Percentiles rank a stretch among this genome's conserved stretches.
Evolutionary conservation across 30 jellyfish, hydroid and myxozoan genomes (phyloP).

Genomic region (Rhopilema esculentum): DNA sequence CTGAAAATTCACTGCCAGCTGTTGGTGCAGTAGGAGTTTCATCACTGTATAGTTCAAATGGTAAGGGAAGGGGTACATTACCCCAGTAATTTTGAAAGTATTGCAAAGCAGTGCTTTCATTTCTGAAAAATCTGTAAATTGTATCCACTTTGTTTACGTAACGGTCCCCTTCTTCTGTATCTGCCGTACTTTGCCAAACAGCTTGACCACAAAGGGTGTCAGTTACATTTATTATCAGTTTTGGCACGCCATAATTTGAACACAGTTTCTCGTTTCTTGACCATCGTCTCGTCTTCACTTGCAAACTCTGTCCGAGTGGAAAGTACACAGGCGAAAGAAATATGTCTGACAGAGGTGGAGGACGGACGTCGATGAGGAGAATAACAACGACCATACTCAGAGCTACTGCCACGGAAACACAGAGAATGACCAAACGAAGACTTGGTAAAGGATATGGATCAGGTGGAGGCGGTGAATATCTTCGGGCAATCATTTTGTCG

Average conservation of each 20-base stretch:
- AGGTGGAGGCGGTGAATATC: slow-evolving; percentile 99
- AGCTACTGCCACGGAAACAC: slow-evolving; percentile 99
- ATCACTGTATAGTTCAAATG: slow-evolving; percentile 78
- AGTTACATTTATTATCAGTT: slow-evolving; percentile 73
- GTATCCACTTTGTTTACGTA: slow-evolving; percentile 96
- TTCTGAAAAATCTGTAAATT: slow-evolving; percentile 88
- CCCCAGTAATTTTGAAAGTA: slow-evolving; percentile 85
- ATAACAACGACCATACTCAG: slow-evolving; percentile 97
- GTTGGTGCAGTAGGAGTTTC: slow-evolving; percentile 91
- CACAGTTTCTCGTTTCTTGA: slow-evolving; percentile 92
- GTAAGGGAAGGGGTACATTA: slow-evolving; percentile 82
- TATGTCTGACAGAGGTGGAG: slow-evolving; percentile 98
- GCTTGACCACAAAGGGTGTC: slow-evolving; percentile 99
- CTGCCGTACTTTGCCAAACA: slow-evolving; percentile 99
- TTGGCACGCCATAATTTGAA: slow-evolving; percentile 94
- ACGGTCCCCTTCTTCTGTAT: slow-evolving; percentile 97
- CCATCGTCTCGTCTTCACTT: slow-evolving; percentile 97
- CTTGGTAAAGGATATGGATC: slow-evolving; percentile 99
- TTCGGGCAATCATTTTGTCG: slow-evolving; percentile 92
- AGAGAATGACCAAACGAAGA: slow-evolving; percentile 89
- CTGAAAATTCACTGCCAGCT: slow-evolving; percentile 90
- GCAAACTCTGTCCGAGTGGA: slow-evolving; percentile 98
- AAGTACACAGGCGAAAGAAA: slow-evolving; percentile 94
- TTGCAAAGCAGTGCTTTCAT: slow-evolving; percentile 76
- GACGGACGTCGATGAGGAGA: slow-evolving; percentile 96